Evolutionary conservation across 1,140 invertebrate genomes (phyloP), one percentile per base, ranked within the genome.

Genomic region (Pseudomyrmex concolor): DNA sequence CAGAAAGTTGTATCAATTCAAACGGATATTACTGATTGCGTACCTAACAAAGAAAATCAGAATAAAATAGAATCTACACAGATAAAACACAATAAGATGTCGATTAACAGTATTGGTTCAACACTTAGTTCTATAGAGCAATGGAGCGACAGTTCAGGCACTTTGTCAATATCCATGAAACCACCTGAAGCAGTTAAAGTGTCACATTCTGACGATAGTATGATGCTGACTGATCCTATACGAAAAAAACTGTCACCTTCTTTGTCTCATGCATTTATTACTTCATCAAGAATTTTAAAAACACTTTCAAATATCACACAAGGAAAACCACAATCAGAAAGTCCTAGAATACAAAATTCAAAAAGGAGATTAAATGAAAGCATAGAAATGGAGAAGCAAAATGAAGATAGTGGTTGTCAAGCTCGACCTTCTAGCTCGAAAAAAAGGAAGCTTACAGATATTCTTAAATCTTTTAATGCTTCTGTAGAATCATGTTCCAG

Each of bases 231-330:
- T 0, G 85, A 90, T n/a, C 68, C n/a, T 12, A 90, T 72, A n/a
- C 55, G 74, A 22, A 67, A 22, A 19, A 78, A 91, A 84, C 60
- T 85, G 2, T 22, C 87, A 3, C 63, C 80, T 19, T 85, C 89
- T 8, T 59, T 92, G 0, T 94, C 93, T 0, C 84, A 85, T 9
- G 89, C 92, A 59, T 93, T 94, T 50, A 71, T 93, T 7, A 94
- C 94, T 17, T 94, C 93, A 0, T 93, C 93, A 4, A 89, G 91
- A 51, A 93, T 94, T n/a, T 86, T 94, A 5, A 91, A 94, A 72
- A 94, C 93, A 13, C 91, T 94, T 15, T 91, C 93, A 1, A 92
- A 74, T 60, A 90, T 94, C 17, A 92, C 91, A 1, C 90, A 87
- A 73, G 81, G 90, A 8, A 92, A 92, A 80, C 45, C 90, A 17